phyloP scores from a whole-genome alignment of 2,797 vertebrate genomes.

The Diplodus sargus region DNA sequence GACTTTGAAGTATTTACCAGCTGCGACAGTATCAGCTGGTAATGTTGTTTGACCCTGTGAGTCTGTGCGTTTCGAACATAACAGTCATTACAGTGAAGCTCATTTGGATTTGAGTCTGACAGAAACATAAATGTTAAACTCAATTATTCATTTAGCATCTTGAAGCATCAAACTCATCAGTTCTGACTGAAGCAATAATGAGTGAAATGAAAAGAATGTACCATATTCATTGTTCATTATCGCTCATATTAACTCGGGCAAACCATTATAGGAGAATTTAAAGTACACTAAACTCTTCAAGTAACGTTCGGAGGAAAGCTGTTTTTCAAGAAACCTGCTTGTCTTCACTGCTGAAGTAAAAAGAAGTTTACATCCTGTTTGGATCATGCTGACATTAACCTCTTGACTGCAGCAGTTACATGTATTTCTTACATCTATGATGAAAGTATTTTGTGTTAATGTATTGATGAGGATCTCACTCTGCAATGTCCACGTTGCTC shows the following conservation, averaged over 20 bases:
- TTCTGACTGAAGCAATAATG: neutral
- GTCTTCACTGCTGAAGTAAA: constrained; percentile 16
- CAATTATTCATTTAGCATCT: neutral
- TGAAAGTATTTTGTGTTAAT: constrained; percentile 23
- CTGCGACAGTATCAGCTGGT: too few relatives aligned
- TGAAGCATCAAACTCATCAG: neutral
- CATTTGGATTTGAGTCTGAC: neutral
- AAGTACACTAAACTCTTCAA: neutral
- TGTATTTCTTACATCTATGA: neutral
- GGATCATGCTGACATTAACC: constrained; percentile 12
- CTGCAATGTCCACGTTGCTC: neutral
- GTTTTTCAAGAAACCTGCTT: constrained; percentile 4
- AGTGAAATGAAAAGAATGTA: constrained; percentile 1
- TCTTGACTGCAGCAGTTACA: neutral
- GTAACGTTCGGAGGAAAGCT: neutral
- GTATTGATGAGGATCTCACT: neutral
- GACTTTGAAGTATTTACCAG: too few relatives aligned
- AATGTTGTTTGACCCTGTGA: too few relatives aligned
- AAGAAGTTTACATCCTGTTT: constrained; percentile 22
- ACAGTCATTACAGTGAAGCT: neutral
- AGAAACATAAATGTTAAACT: constrained; percentile 1
- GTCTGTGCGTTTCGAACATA: too few relatives aligned
- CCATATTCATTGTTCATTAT: neutral
- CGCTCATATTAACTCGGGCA: neutral
- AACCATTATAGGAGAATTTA: neutral